A percentile compares a stretch with the other conserved stretches of the same genome.
These are phyloP conservation scores for Catharus ustulatus DNA, from an alignment of 2,797 vertebrate species.

Conservation along the genomic window DNA sequence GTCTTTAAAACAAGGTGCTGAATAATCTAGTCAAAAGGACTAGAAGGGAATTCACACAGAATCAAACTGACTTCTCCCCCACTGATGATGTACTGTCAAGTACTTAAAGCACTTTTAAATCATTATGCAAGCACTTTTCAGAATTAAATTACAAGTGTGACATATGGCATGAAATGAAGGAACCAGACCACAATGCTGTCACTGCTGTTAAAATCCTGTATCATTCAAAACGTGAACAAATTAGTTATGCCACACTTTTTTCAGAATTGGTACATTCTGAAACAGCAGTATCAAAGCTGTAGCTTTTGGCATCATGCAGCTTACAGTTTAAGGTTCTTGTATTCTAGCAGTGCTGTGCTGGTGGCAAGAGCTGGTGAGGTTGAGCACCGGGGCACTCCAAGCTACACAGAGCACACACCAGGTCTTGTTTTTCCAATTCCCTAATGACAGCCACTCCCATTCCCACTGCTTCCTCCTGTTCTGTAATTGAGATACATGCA, in stretches of 20 bases:
- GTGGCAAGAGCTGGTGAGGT: background rate
- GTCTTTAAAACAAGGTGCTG: conserved; percentile 58
- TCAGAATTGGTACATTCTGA: background rate
- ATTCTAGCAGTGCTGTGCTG: background rate
- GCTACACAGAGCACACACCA: background rate
- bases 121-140: conserved; percentile 60
- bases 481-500: rapidly evolving
- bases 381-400: background rate
- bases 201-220: conserved; percentile 24
- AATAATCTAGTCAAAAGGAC: conserved; percentile 53
- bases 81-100: conserved; percentile 38
- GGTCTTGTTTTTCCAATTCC: background rate
- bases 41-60: conserved; percentile 52
- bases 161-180: conserved; percentile 56
- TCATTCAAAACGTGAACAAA: conserved; percentile 7
- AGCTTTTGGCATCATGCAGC: background rate
- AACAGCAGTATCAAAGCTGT: background rate
- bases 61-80: conserved; percentile 19
- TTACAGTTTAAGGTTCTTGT: background rate
- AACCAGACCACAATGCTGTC: conserved; percentile 54
- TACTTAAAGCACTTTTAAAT: conserved; percentile 51
- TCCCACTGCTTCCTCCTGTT: background rate
- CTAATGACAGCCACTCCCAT: background rate
- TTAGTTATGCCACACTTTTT: background rate
- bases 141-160: conserved; percentile 50